phyloP scores from a whole-genome alignment of 2,888 invertebrate genomes.

The Megalurothrips usitatus region DNA sequence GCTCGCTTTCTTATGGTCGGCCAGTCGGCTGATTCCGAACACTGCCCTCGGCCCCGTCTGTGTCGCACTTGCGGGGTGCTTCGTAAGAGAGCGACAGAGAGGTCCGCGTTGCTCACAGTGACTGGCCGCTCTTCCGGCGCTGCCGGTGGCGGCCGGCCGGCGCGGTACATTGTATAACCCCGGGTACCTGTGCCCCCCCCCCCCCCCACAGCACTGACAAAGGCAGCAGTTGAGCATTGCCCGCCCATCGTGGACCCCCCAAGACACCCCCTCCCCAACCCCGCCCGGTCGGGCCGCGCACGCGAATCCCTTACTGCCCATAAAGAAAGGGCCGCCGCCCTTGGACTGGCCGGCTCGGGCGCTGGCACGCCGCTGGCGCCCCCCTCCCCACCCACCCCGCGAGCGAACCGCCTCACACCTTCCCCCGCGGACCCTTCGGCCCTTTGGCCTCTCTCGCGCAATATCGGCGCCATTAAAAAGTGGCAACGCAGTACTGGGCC shows the following conservation, averaged over 20 bases:
- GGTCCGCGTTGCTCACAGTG: too few relatives aligned
- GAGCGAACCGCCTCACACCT: background rate
- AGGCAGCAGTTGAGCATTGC: background rate
- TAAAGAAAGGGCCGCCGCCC: conserved; percentile 2
- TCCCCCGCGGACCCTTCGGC: background rate
- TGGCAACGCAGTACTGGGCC: background rate
- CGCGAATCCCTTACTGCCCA: conserved; percentile 25
- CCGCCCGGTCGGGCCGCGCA: background rate
- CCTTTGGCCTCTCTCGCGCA: background rate
- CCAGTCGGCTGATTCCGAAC: too few relatives aligned
- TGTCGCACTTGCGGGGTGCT: too few relatives aligned
- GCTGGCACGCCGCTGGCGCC: background rate
- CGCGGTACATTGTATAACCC: too few relatives aligned
- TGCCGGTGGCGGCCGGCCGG: too few relatives aligned
- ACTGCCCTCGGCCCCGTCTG: too few relatives aligned
- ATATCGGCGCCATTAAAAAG: conserved; percentile 2
- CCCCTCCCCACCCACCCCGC: background rate
- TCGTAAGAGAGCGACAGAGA: too few relatives aligned
- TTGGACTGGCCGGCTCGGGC: background rate
- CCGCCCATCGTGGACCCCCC: background rate
- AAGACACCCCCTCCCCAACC: background rate
- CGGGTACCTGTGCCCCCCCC: background rate
- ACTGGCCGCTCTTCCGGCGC: too few relatives aligned
- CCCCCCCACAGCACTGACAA: background rate
- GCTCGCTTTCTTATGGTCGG: too few relatives aligned